phyloP scores from a whole-genome alignment of 2,888 invertebrate genomes.

The Lydus trimaculatus region DNA sequence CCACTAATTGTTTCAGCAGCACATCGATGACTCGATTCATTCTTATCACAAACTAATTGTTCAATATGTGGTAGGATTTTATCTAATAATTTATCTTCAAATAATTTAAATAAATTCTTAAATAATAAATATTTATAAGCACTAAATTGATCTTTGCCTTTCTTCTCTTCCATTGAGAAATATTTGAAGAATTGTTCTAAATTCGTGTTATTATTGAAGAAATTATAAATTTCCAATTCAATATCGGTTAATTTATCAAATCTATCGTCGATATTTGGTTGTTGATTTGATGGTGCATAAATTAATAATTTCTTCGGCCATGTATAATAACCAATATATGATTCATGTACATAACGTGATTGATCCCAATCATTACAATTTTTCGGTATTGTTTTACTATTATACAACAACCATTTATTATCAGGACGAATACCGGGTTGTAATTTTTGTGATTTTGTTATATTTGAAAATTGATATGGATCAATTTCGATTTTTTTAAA shows the following conservation, averaged over 20 bases:
- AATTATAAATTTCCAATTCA: slow-evolving; percentile 72
- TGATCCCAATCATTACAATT: slow-evolving; percentile 78
- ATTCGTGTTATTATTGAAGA: slow-evolving; percentile 72
- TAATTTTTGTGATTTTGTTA: slow-evolving; percentile 26
- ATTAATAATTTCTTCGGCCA: slow-evolving; percentile 66
- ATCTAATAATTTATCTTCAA: slow-evolving; percentile 71
- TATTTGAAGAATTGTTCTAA: slow-evolving; percentile 75
- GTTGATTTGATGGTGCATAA: slow-evolving; percentile 72
- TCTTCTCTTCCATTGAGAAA: slow-evolving; percentile 84
- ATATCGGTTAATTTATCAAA: slow-evolving; percentile 69
- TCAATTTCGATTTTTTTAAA: slow-evolving; percentile 69
- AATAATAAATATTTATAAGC: slow-evolving; percentile 73
- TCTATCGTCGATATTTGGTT: slow-evolving; percentile 61
- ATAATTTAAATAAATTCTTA: slow-evolving; percentile 79
- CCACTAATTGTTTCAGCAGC: slow-evolving; percentile 85
- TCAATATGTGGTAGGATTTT: slow-evolving; percentile 72
- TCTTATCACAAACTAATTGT: slow-evolving; percentile 70
- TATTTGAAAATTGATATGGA: slow-evolving; percentile 60
- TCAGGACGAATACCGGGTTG: slow-evolving; percentile 70
- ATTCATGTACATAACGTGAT: slow-evolving; percentile 73
- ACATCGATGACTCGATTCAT: slow-evolving; percentile 82
- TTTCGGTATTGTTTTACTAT: slow-evolving; percentile 66
- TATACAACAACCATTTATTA: slow-evolving; percentile 79
- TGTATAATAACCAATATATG: slow-evolving; percentile 65
- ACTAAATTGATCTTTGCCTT: slow-evolving; percentile 83